phyloP scores from a whole-genome alignment of 2,113 vertebrate species.

The Raja brachyura region DNA sequence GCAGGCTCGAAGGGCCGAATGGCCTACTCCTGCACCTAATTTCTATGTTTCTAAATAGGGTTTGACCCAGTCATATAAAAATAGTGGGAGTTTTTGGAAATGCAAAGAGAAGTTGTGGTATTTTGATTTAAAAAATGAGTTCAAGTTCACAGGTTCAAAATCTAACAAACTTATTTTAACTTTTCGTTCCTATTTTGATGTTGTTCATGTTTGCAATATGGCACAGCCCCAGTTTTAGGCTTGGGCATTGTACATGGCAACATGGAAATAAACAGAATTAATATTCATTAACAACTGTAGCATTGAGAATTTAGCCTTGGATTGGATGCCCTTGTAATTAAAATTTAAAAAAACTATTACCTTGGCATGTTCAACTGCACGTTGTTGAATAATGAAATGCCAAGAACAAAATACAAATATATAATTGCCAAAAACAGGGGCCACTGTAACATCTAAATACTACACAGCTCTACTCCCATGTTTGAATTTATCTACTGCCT shows the following conservation, averaged over 20 bases:
- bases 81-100: background rate
- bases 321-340: background rate
- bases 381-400: background rate
- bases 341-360: background rate
- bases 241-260: background rate
- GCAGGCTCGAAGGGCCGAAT: no score
- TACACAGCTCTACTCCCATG: background rate
- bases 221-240: background rate
- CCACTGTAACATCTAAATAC: slow-evolving; percentile 9
- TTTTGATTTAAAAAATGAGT: background rate
- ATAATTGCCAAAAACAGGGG: background rate
- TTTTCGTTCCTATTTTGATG: background rate
- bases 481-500: background rate
- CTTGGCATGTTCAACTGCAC: background rate
- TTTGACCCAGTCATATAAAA: background rate
- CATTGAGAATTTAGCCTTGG: background rate
- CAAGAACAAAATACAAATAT: no score
- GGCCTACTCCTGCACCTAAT: no score
- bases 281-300: background rate
- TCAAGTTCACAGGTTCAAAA: background rate
- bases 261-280: background rate
- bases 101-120: background rate
- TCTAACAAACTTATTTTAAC: background rate
- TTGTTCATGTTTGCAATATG: background rate
- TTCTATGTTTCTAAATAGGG: no score